These are phyloP conservation scores for Cistogaster globosa DNA, from an alignment of 2,888 invertebrate genomes.

Conservation along the genomic window DNA sequence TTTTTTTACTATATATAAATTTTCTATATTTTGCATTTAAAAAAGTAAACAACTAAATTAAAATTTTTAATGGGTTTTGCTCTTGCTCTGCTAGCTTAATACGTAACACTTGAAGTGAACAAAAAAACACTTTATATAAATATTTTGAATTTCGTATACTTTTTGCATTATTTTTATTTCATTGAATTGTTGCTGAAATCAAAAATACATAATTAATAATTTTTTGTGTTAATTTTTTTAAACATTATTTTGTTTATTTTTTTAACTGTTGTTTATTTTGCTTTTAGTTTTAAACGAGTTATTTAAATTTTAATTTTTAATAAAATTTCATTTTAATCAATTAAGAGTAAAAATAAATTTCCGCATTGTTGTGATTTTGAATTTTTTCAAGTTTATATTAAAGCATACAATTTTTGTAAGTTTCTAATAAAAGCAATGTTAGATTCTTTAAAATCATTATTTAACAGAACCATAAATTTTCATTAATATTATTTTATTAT, in stretches of 20 bases:
- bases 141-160: not conserved
- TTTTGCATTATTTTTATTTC: not conserved
- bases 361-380: slow-evolving; percentile 21
- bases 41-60: slow-evolving; percentile 53
- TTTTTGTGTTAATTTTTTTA: not conserved
- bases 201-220: not conserved
- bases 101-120: slow-evolving; percentile 9
- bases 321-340: slow-evolving; percentile 28
- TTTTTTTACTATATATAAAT: too few species aligned
- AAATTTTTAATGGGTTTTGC: slow-evolving; percentile 24
- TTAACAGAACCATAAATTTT: too few species aligned
- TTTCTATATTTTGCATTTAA: slow-evolving; percentile 1
- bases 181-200: not conserved
- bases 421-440: too few species aligned
- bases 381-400: too few species aligned
- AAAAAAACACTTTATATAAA: not conserved
- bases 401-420: too few species aligned
- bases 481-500: too few species aligned
- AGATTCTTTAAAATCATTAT: too few species aligned
- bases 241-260: not conserved
- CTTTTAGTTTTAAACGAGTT: not conserved
- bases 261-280: slow-evolving; percentile 12
- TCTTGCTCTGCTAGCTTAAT: not conserved
- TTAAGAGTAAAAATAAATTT: slow-evolving; percentile 11
- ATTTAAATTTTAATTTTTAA: not conserved